Percentiles rank a stretch among this genome's conserved stretches.
phyloP scores from a whole-genome alignment of 1,140 invertebrate genomes.

The Rhopalosiphum padi region DNA sequence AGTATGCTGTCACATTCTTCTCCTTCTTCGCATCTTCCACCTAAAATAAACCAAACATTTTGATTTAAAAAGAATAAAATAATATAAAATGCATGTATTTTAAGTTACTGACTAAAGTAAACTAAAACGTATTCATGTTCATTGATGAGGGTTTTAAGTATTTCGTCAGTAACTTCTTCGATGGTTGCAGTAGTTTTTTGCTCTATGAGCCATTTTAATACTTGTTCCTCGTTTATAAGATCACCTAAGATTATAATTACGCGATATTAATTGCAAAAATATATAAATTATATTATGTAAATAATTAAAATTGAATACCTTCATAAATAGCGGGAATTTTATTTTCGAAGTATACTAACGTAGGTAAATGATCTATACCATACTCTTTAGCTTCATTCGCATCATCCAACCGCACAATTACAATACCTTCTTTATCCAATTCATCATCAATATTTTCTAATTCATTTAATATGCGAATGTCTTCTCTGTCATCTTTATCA shows the following conservation, averaged over 20 bases:
- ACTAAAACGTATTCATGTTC: constrained; percentile 94
- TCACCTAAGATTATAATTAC: constrained; percentile 68
- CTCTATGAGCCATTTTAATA: constrained; percentile 87
- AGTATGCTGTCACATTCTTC: constrained; percentile 85
- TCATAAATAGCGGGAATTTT: constrained; percentile 91
- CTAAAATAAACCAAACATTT: constrained; percentile 63
- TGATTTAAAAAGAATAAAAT: background rate
- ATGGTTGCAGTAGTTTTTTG: constrained; percentile 92
- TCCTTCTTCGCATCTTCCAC: constrained; percentile 85
- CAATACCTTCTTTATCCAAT: constrained; percentile 86
- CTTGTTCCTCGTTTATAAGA: constrained; percentile 89
- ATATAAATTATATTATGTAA: background rate
- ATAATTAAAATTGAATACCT: constrained; percentile 64
- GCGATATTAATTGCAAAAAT: background rate
- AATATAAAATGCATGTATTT: background rate
- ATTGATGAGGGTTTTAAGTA: constrained; percentile 83
- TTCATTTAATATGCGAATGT: constrained; percentile 86
- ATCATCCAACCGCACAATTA: constrained; percentile 88
- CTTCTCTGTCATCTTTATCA: constrained; percentile 88
- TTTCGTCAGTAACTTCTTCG: constrained; percentile 94
- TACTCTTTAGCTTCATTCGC: constrained; percentile 88
- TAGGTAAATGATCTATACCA: constrained; percentile 88
- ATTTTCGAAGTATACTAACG: constrained; percentile 89
- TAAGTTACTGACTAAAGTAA: constrained; percentile 80
- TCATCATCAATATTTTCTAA: constrained; percentile 93